These are phyloP conservation scores for Pelosia muscerda DNA, from an alignment of 2,888 invertebrate genomes.

Conservation along the genomic window DNA sequence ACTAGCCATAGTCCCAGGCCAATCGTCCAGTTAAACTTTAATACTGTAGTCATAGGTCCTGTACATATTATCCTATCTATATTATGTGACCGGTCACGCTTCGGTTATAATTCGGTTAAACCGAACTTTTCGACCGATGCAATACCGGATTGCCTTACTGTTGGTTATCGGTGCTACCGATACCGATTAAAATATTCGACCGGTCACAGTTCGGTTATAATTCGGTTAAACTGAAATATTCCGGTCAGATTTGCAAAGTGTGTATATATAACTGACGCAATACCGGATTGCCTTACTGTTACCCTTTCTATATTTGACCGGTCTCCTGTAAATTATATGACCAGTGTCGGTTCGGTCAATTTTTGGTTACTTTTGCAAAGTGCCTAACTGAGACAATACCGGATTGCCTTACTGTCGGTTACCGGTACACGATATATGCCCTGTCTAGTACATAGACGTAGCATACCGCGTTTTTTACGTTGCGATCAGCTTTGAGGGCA, in stretches of 20 bases:
- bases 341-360: too few relatives aligned
- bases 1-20: constrained; percentile 19
- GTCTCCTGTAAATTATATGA: too few relatives aligned
- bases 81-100: constrained; percentile 7
- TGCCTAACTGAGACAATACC: too few relatives aligned
- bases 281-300: too few relatives aligned
- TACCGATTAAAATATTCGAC: too few relatives aligned
- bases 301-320: too few relatives aligned
- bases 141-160: too few relatives aligned
- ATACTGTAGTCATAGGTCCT: constrained; percentile 17
- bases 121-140: constrained; percentile 7
- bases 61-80: constrained; percentile 13
- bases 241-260: background rate
- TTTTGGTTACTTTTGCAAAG: background rate
- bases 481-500: too few relatives aligned
- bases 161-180: too few relatives aligned
- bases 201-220: constrained; percentile 9
- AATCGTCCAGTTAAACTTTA: constrained; percentile 26
- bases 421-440: background rate
- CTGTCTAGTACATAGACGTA: background rate
- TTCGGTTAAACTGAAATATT: constrained; percentile 6
- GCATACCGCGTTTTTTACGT: background rate
- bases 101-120: constrained; percentile 18
- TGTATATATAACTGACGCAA: too few relatives aligned
- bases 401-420: background rate